phyloP scores from a whole-genome alignment of 1,140 invertebrate species.

The Oreohelix idahoensis region DNA sequence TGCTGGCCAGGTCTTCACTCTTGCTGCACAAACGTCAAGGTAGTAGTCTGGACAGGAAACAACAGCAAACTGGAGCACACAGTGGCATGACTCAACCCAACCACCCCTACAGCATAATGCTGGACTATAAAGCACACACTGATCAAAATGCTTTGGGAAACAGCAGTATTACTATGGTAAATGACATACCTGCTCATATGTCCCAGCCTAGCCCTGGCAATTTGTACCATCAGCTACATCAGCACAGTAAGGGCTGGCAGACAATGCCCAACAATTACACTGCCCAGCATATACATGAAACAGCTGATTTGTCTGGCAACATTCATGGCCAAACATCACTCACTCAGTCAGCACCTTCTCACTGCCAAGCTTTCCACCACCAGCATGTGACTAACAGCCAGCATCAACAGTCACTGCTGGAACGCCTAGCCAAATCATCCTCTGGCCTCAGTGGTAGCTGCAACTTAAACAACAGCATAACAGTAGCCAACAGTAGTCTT shows the following conservation, averaged over 20 bases:
- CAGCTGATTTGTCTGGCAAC: conserved; percentile 38
- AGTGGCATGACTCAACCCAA: neutral
- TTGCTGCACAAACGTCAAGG: conserved; percentile 55
- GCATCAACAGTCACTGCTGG: conserved; percentile 25
- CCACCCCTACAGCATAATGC: neutral
- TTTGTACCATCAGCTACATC: neutral
- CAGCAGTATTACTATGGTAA: neutral
- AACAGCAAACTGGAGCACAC: conserved; percentile 15
- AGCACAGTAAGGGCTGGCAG: neutral
- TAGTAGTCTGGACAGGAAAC: conserved; percentile 62
- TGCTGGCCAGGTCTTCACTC: conserved; percentile 51
- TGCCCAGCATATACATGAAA: conserved; percentile 66
- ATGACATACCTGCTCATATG: conserved; percentile 1
- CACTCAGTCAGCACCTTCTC: conserved; percentile 25
- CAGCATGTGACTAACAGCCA: neutral
- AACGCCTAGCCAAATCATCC: conserved; percentile 33
- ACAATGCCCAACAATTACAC: conserved; percentile 61
- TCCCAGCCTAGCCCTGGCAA: neutral
- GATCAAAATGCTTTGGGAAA: neutral
- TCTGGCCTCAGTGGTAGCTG: neutral
- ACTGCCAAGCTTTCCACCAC: neutral
- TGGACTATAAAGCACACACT: neutral
- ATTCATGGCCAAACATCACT: conserved; percentile 20
- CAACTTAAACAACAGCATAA: conserved; percentile 16
- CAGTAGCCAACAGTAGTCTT: neutral